Evolutionary conservation across 2,113 vertebrate species (phyloP).

Genomic region (Anguilla rostrata): DNA sequence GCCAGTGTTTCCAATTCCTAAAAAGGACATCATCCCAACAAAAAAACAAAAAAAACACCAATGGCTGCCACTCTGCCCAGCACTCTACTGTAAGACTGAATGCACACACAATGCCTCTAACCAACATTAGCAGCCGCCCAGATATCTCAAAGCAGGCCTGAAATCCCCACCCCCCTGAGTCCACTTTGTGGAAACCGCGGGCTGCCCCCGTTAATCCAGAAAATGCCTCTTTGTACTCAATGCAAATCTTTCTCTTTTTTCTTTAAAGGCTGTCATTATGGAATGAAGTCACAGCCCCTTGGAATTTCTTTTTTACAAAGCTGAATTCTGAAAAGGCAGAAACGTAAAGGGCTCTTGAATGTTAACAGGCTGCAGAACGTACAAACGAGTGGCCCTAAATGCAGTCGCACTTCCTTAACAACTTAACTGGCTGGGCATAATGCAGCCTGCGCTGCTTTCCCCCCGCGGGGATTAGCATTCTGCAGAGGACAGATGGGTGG

Average conservation of each 20-base stretch:
- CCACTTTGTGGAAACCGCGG: not conserved
- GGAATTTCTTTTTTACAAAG: not conserved
- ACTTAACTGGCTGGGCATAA: not conserved
- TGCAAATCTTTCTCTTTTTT: not conserved
- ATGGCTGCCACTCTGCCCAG: not conserved
- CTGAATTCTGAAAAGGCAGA: not conserved
- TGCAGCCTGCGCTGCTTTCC: not conserved
- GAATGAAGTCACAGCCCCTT: not conserved
- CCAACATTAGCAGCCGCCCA: not conserved
- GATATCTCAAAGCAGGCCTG: not conserved
- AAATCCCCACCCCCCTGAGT: not conserved
- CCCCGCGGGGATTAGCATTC: not conserved
- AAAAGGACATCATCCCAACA: not conserved
- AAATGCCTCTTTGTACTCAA: not conserved
- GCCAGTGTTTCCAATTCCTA: not conserved
- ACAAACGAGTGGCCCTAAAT: not conserved
- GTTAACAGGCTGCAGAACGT: not conserved
- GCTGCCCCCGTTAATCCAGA: not conserved
- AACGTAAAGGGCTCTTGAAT: not conserved
- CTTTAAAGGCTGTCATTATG: not conserved
- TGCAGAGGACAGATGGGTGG: constrained; percentile 2
- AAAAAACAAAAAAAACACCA: too few relatives aligned
- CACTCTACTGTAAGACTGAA: not conserved
- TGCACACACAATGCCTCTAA: not conserved
- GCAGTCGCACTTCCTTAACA: not conserved